Evolutionary conservation across 2,113 vertebrate genomes (phyloP), one percentile per base, ranked within the genome.

Genomic region (Pterocles orientalis): DNA sequence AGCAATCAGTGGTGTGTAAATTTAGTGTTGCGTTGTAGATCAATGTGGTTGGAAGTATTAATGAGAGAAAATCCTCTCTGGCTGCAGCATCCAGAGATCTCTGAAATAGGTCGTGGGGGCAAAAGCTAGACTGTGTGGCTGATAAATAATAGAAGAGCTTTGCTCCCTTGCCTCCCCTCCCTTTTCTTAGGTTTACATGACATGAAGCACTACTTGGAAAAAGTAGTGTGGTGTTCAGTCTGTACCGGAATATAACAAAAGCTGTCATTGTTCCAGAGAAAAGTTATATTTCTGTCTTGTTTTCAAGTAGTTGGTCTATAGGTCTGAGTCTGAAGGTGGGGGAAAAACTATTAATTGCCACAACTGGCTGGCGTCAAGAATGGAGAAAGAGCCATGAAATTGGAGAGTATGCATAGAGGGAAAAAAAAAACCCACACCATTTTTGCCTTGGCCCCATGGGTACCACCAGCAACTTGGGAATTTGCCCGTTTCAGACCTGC

Each of bases 91-190:
- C 43, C 33, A 41, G 16, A 77, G 90, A 48, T 62, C 54, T 93
- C 66, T 91, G 70, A 85, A 68, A 79, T 60, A 50, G 53, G 65
- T 82, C 0, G 0, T 93, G 72, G 79, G 83, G 80, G 75, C 93
- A 73, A 88, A 80, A 65, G 83, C 18, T 54, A 88, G 64, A 51
- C 9, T 57, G 3, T 64, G 82, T 93, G 60, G 33, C 72, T 92
- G 69, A 88, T 95, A 92, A 96, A 96, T 96, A 94, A 94, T 94
- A 71, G 65, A 96, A 71, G 41, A 94, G 26, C 72, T 92, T 90
- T 3, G 12, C 41, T 93, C 34, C 36, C 33, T 92, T 57, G 84
- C 14, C 45, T 86, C 33, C 43, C 39, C 29, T 94, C 54, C 48
- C 18, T 92, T 93, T 78, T 60, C 86, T 89, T 84, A 68, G 86